These are phyloP conservation scores for Phylloscopus trochilus DNA, from an alignment of 2,113 vertebrate genomes.

Conservation along the genomic window DNA sequence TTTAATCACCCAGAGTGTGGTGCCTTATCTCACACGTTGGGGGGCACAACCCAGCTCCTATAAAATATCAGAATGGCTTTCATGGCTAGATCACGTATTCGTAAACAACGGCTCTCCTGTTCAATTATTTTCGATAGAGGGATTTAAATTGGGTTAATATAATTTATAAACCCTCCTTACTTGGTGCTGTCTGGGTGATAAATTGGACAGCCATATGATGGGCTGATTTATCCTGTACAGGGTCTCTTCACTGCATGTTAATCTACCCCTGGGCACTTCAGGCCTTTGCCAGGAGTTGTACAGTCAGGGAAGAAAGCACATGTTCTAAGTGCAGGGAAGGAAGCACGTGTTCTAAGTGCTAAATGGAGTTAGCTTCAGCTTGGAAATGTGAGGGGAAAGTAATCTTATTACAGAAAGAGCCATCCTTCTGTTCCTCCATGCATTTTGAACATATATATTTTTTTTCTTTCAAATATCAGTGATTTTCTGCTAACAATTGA, in stretches of 20 bases:
- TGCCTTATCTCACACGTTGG: background rate
- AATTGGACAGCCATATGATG: background rate
- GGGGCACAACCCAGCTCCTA: background rate
- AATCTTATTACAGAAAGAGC: background rate
- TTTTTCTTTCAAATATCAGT: background rate
- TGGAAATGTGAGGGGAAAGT: background rate
- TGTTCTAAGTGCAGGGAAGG: background rate
- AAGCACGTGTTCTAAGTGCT: accelerated
- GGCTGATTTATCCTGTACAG: background rate
- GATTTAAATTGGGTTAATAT: background rate
- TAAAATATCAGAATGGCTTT: background rate
- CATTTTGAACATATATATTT: background rate
- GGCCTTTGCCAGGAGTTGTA: background rate
- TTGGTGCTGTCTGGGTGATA: background rate
- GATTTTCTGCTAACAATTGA: background rate
- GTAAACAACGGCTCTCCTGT: background rate
- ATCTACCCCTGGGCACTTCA: background rate
- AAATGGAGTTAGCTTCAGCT: background rate
- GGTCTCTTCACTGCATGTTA: background rate
- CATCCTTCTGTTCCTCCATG: background rate
- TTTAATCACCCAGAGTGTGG: background rate
- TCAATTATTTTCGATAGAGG: background rate
- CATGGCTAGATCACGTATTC: background rate
- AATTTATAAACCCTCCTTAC: background rate
- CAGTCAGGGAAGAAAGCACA: background rate